Evolutionary conservation across 2,797 vertebrate species (phyloP).

Genomic region (Knipowitschia caucasica): DNA sequence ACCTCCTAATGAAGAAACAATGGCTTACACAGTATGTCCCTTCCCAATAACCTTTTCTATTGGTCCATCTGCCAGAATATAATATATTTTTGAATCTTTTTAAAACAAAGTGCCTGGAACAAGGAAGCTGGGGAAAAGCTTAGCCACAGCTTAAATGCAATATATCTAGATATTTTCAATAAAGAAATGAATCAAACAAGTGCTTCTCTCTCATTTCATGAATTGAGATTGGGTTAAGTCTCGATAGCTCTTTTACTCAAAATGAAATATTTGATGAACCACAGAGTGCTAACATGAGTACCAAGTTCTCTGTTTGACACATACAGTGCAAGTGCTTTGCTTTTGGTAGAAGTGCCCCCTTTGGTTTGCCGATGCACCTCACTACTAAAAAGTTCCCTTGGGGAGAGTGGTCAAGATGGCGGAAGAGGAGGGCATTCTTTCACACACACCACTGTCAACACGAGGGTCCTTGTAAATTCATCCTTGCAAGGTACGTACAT

Average conservation of each 20-base stretch:
- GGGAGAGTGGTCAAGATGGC: conserved; percentile 21
- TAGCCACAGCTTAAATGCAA: conserved; percentile 11
- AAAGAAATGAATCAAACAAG: conserved; percentile 42
- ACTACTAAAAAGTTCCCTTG: conserved; percentile 30
- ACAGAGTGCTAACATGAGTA: conserved; percentile 12
- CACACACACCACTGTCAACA: conserved; percentile 15
- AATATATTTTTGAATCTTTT: conserved; percentile 20
- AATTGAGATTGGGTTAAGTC: background rate
- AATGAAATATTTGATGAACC: conserved; percentile 18
- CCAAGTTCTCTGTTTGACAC: conserved; percentile 40
- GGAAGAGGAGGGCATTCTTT: conserved; percentile 29
- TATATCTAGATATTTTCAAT: background rate
- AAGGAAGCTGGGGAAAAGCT: conserved; percentile 7
- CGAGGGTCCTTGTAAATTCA: conserved; percentile 27
- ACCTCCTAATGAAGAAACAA: conserved; percentile 15
- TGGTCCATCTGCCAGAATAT: conserved; percentile 26
- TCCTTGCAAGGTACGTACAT: conserved; percentile 26
- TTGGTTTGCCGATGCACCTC: conserved; percentile 29
- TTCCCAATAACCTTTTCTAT: conserved; percentile 5
- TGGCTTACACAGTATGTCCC: background rate
- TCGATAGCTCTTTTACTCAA: conserved; percentile 8
- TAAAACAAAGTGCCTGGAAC: conserved; percentile 1
- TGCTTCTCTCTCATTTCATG: conserved; percentile 12
- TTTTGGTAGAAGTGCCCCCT: conserved; percentile 50
- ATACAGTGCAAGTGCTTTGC: conserved; percentile 50